These are phyloP conservation scores for Heptranchias perlo DNA, from an alignment of 2,113 vertebrate species.

Conservation along the genomic window DNA sequence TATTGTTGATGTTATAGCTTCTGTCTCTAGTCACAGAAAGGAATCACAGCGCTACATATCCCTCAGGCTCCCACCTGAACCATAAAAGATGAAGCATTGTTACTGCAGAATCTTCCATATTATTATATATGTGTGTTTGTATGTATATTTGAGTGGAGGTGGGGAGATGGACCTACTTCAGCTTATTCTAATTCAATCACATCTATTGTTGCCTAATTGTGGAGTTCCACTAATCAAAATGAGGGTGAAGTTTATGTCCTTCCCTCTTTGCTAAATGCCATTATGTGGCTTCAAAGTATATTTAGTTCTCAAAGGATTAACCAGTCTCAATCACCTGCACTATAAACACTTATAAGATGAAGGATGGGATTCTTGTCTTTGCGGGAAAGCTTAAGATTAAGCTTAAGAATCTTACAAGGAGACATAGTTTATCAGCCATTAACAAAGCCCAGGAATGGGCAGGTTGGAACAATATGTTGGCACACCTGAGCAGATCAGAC, in stretches of 20 bases:
- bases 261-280: not conserved
- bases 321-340: not conserved
- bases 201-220: not conserved
- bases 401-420: too few species aligned
- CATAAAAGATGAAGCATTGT: not conserved
- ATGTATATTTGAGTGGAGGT: not conserved
- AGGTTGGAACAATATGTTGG: not conserved
- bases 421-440: not conserved
- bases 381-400: not conserved
- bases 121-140: not conserved
- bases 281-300: not conserved
- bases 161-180: not conserved
- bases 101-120: not conserved
- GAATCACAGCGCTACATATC: not conserved
- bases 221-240: not conserved
- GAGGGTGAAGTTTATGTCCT: not conserved
- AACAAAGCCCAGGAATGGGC: too few species aligned
- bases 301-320: not conserved
- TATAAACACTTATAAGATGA: not conserved
- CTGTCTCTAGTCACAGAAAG: not conserved
- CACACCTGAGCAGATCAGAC: not conserved
- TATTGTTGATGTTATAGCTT: not conserved
- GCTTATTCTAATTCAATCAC: not conserved
- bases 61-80: not conserved
- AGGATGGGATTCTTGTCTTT: not conserved